Evolutionary conservation across 2,888 invertebrate genomes (phyloP), one percentile per base, ranked within the genome.

Genomic region (Lysandra coridon): DNA sequence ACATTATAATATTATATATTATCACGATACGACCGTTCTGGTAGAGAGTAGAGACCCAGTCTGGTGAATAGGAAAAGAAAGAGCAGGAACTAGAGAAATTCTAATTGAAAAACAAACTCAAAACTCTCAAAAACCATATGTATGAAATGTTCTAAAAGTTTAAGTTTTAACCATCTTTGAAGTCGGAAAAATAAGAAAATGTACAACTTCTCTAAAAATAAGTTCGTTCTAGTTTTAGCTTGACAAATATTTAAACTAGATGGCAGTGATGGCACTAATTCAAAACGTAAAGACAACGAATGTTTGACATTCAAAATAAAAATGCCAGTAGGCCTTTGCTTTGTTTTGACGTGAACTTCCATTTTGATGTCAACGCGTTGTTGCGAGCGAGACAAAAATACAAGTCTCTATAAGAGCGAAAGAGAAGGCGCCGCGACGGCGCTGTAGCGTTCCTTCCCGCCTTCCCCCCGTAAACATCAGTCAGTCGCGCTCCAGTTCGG

Each of bases 321-420:
- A 81, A 81, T 83, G 80, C 83, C 82, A 83, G 23, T 57, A 62
- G 83, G 86, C 90, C 90, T 91, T 92, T 92, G 92, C 93, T 93
- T 92, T 94, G 93, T 93, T 94, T 89, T 93, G 93, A 93, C 93
- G 89, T 91, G 90, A 84, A 86, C 86, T 85, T 86, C 87, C 86
- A 83, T 88, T 88, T 88, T 92, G 92, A 90, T 91, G 91, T 86
- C 85, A 84, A 86, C 89, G 89, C 89, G 87, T 88, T 88, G 84
- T 40, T 83, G 87, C 86, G 87, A 78, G 84, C 90, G 84, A 78
- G 88, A 88, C 89, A 89, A 12, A 82, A 77, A 80, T 80, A 85
- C 88, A 89, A 57, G 44, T 82, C 64, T 79, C 14, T 0, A 0
- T 62, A 81, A 69, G 87, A 78, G 82, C 83, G 87, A 93, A 81